Evolutionary conservation across 2,888 invertebrate genomes (phyloP), one percentile per base, ranked within the genome.

Genomic region (Nematopogon swammerdamellus): DNA sequence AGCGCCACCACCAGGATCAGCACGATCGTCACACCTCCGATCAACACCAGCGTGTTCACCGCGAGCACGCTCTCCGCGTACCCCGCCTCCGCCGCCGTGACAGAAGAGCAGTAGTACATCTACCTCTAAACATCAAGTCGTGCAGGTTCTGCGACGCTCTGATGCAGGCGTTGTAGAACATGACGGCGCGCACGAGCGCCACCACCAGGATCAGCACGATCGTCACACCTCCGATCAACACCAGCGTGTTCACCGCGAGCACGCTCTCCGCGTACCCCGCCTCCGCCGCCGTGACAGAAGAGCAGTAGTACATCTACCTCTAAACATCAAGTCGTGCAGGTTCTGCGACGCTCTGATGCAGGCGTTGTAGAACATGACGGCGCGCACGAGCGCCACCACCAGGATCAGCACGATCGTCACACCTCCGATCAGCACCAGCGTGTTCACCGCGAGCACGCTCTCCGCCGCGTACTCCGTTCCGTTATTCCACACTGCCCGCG

Each of bases 281-380:
- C n/a, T n/a, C n/a, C n/a, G n/a, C n/a, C n/a, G n/a, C n/a, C n/a
- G n/a, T n/a, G n/a, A n/a, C n/a, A n/a, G n/a, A n/a, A n/a, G n/a
- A n/a, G n/a, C n/a, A n/a, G n/a, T n/a, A n/a, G n/a, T n/a, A n/a
- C n/a, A n/a, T n/a, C n/a, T 6, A 49, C 49, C 49, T 25, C 44
- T 60, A 60, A 87, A 86, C 83, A 87, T 84, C 11, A 56, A 63
- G 57, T 83, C 75, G 63, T 88, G 87, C 4, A 88, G 65, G 44
- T 66, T 72, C 54, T 80, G 72, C 0, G 86, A 85, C 5, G 85
- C 80, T 16, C 65, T 63, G 64, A 85, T 77, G 46, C 82, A 81
- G 44, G 80, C 58, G 50, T 70, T 64, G 59, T 84, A 85, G 59
- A 84, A 84, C 19, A 76, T 61, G 57, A 82, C 64, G 3, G 85